A percentile compares a stretch with the other conserved stretches of the same genome.
Evolutionary conservation across 2,888 invertebrate genomes (phyloP).

Genomic region (Erebia epiphron): DNA sequence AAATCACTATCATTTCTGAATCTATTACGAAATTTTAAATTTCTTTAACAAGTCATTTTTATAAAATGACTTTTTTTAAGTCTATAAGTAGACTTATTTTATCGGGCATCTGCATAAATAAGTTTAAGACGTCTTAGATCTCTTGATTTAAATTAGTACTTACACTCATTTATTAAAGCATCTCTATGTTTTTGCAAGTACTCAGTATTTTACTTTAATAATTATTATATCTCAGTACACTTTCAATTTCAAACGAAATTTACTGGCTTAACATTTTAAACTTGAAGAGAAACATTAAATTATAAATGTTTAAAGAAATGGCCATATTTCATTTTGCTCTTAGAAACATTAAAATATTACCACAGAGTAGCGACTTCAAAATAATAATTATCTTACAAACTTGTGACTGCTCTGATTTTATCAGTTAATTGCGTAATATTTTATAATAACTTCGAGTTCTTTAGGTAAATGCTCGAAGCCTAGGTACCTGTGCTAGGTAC

Average conservation of each 20-base stretch:
- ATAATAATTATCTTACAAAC: neutral
- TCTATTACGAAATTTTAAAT: too few relatives aligned
- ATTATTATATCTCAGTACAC: neutral
- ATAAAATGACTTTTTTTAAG: too few relatives aligned
- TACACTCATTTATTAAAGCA: neutral
- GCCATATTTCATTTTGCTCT: neutral
- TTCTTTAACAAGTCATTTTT: too few relatives aligned
- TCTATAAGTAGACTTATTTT: too few relatives aligned
- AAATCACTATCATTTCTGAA: too few relatives aligned
- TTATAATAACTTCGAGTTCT: too few relatives aligned
- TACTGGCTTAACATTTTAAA: neutral
- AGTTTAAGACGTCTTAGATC: too few relatives aligned
- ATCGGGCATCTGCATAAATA: too few relatives aligned
- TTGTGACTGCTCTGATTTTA: neutral
- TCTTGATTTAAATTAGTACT: too few relatives aligned
- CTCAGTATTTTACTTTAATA: neutral
- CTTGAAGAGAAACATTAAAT: neutral
- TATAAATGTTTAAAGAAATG: neutral
- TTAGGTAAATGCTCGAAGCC: too few relatives aligned
- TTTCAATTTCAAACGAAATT: constrained; percentile 6
- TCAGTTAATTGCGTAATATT: too few relatives aligned
- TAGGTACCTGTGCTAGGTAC: too few relatives aligned
- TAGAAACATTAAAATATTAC: neutral
- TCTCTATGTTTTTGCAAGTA: neutral
- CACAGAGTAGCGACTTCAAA: neutral